These are phyloP conservation scores for Lochmaea capreae DNA, from an alignment of 2,888 invertebrate species.

Conservation along the genomic window DNA sequence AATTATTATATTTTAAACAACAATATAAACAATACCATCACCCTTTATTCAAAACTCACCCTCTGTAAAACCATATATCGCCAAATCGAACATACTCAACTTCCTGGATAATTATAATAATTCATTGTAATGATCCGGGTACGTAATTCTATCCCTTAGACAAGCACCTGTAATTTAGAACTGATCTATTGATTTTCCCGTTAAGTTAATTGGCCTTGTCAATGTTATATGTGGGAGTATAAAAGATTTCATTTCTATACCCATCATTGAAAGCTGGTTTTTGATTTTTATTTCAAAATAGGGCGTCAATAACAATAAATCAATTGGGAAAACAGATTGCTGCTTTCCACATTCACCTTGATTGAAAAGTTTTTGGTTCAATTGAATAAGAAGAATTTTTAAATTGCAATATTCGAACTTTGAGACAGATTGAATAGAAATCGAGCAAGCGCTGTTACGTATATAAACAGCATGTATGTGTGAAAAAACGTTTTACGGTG, in stretches of 20 bases:
- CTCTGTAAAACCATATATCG: neutral
- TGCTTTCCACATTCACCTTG: too few species aligned
- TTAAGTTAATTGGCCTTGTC: slow-evolving; percentile 46
- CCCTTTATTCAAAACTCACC: slow-evolving; percentile 1
- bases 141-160: slow-evolving; percentile 40
- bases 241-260: slow-evolving; percentile 11
- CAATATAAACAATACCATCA: neutral
- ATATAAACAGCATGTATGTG: too few species aligned
- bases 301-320: too few species aligned
- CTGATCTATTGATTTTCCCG: slow-evolving; percentile 47
- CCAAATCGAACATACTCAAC: slow-evolving; percentile 26
- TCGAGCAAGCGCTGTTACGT: too few species aligned
- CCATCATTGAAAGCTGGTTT: slow-evolving; percentile 3
- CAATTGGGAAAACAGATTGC: too few species aligned
- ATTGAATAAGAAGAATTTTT: too few species aligned
- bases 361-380: too few species aligned
- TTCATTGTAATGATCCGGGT: slow-evolving; percentile 44
- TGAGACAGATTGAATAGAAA: too few species aligned
- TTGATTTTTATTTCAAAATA: neutral
- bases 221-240: slow-evolving; percentile 43
- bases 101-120: slow-evolving; percentile 42
- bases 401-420: too few species aligned
- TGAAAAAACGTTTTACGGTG: too few species aligned
- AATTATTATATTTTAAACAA: slow-evolving; percentile 5
- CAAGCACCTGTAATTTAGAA: slow-evolving; percentile 46